Percentiles rank a stretch among this genome's conserved stretches.
Conservation (phyloP, 2,888 invertebrate genomes). For the Liposcelis brunnea region DNA sequence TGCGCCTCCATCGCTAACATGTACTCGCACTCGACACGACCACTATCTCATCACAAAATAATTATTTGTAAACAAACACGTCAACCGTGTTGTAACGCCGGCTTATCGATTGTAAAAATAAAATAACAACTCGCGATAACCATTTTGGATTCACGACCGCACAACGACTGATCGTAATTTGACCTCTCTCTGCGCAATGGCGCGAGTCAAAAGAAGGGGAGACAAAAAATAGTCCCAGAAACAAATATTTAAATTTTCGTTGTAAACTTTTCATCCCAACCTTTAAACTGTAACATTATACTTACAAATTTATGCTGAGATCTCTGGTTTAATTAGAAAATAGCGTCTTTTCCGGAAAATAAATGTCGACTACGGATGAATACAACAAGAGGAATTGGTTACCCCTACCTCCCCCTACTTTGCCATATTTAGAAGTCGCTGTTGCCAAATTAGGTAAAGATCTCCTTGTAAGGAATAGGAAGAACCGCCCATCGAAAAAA, state of each 20-base stretch:
- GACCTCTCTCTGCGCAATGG: constrained; percentile 24
- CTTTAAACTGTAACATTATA: no score
- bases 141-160: constrained; percentile 10
- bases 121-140: constrained; percentile 13
- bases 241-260: no score
- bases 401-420: constrained; percentile 41
- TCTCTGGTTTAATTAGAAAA: background rate
- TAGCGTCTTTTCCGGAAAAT: no score
- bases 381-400: constrained; percentile 7
- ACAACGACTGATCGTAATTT: constrained; percentile 26
- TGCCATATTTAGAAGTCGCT: constrained; percentile 67
- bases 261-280: no score
- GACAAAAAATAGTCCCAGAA: constrained; percentile 18
- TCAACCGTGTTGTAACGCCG: constrained; percentile 8
- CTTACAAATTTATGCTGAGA: no score
- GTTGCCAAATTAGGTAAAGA: constrained; percentile 67
- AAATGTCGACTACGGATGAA: constrained; percentile 1
- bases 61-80: constrained; percentile 16
- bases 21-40: constrained; percentile 21
- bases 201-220: constrained; percentile 1
- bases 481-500: constrained; percentile 43
- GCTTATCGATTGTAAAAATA: constrained; percentile 10
- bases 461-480: constrained; percentile 63
- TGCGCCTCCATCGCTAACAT: constrained; percentile 68
- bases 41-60: constrained; percentile 10